Percentiles rank a stretch among this genome's conserved stretches.
Evolutionary conservation across 2,113 vertebrate species (phyloP).

Genomic region (Sisor rabdophorus): DNA sequence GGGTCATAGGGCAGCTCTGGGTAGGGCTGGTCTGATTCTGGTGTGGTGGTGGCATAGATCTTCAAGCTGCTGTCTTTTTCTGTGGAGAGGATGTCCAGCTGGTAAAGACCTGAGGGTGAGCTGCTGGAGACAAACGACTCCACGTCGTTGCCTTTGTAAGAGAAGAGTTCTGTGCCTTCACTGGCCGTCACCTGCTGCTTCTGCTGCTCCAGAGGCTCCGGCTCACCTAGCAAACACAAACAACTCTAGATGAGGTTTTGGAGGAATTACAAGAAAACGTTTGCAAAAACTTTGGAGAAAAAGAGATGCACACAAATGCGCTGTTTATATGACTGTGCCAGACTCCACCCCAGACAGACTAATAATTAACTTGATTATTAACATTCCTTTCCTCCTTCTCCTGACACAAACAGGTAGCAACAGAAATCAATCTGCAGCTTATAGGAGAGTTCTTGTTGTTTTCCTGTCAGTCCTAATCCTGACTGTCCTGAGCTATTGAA

Average conservation of each 20-base stretch:
- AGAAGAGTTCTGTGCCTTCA: conserved; percentile 83
- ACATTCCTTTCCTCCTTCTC: conserved; percentile 38
- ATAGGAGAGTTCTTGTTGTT: conserved; percentile 39
- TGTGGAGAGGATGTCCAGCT: conserved; percentile 90
- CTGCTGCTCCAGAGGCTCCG: conserved; percentile 90
- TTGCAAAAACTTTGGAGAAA: not conserved
- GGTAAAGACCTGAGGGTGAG: conserved; percentile 89
- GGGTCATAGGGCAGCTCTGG: conserved; percentile 92
- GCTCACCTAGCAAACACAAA: conserved; percentile 74
- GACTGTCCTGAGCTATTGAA: conserved; percentile 41
- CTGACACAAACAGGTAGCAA: conserved; percentile 35
- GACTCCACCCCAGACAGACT: not conserved
- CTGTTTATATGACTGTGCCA: conserved; percentile 23
- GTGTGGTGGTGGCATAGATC: conserved; percentile 90
- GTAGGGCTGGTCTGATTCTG: conserved; percentile 92
- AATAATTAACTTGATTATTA: conserved; percentile 34
- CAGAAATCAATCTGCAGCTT: conserved; percentile 49
- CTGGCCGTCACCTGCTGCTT: conserved; percentile 81
- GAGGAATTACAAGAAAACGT: not conserved
- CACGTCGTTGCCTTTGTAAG: conserved; percentile 94
- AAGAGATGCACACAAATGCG: not conserved
- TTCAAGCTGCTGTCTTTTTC: conserved; percentile 97
- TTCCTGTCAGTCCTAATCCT: conserved; percentile 47
- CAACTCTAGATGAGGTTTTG: conserved; percentile 22
- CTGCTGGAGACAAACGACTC: conserved; percentile 87